These are phyloP conservation scores for Paguma larvata DNA, from an alignment of 2,797 vertebrate species.

Conservation along the genomic window DNA sequence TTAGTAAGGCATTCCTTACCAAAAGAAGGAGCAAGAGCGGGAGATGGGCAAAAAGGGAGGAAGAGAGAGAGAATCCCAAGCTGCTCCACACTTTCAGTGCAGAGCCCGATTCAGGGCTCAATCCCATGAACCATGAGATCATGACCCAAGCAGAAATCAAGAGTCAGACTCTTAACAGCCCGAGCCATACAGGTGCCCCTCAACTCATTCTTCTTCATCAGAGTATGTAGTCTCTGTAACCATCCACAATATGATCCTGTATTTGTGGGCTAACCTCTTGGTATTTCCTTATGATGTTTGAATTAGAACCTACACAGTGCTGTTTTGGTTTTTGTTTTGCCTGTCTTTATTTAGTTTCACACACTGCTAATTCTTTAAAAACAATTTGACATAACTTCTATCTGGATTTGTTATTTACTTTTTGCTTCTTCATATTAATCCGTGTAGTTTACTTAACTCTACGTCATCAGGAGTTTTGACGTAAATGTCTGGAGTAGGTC, in stretches of 20 bases:
- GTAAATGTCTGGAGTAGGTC: slow-evolving; percentile 4
- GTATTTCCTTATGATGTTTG: neutral
- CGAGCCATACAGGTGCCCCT: too few relatives aligned
- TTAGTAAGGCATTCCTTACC: neutral
- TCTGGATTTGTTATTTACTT: neutral
- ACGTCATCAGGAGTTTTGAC: slow-evolving; percentile 16
- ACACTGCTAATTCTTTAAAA: slow-evolving; percentile 14
- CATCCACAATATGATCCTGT: neutral
- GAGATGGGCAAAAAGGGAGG: too few relatives aligned
- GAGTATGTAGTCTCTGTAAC: neutral
- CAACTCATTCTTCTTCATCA: neutral
- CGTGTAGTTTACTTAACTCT: neutral
- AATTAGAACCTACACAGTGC: neutral
- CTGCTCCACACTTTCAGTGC: too few relatives aligned
- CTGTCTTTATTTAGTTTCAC: neutral
- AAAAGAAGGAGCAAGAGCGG: neutral
- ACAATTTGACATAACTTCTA: neutral
- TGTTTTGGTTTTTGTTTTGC: neutral
- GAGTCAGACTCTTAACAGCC: too few relatives aligned
- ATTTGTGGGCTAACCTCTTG: neutral
- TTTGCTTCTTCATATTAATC: neutral
- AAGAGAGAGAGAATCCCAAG: too few relatives aligned
- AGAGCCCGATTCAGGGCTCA: too few relatives aligned
- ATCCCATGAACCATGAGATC: too few relatives aligned
- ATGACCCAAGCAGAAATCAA: too few relatives aligned